Conservation (phyloP, 2,797 vertebrate genomes). For the Artibeus jamaicensis region DNA sequence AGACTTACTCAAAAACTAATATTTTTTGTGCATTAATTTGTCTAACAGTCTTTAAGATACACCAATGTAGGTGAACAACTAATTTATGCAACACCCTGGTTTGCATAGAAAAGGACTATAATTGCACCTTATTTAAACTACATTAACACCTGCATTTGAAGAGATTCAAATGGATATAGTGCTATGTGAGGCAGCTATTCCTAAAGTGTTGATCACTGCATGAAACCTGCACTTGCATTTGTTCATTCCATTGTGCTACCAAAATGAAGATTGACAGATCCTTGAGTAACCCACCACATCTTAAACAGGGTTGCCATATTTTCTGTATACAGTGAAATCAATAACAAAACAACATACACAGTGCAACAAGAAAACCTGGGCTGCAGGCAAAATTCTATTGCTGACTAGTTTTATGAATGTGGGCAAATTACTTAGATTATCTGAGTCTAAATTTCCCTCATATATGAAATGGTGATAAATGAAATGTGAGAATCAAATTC, state of each 20-base stretch:
- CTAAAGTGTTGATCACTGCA: background rate
- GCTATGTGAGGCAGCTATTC: background rate
- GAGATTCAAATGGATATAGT: background rate
- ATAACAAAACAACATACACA: background rate
- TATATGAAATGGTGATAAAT: background rate
- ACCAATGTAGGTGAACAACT: background rate
- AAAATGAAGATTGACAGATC: background rate
- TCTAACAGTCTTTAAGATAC: background rate
- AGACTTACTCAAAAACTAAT: background rate
- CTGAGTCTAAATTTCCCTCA: background rate
- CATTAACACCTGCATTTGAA: background rate
- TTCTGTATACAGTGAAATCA: background rate
- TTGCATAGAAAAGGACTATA: conserved; percentile 29
- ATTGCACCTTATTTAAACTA: background rate
- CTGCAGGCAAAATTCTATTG: background rate
- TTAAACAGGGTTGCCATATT: background rate
- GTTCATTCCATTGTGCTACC: background rate
- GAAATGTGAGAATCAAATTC: conserved; percentile 6
- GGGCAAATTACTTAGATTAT: background rate
- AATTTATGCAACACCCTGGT: conserved; percentile 3
- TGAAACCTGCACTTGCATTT: background rate
- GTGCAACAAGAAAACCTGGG: background rate
- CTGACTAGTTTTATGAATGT: background rate
- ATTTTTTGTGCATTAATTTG: background rate
- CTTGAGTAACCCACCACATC: background rate